Evolutionary conservation across 2,888 invertebrate genomes (phyloP).

Genomic region (Linhomoeus sp.): DNA sequence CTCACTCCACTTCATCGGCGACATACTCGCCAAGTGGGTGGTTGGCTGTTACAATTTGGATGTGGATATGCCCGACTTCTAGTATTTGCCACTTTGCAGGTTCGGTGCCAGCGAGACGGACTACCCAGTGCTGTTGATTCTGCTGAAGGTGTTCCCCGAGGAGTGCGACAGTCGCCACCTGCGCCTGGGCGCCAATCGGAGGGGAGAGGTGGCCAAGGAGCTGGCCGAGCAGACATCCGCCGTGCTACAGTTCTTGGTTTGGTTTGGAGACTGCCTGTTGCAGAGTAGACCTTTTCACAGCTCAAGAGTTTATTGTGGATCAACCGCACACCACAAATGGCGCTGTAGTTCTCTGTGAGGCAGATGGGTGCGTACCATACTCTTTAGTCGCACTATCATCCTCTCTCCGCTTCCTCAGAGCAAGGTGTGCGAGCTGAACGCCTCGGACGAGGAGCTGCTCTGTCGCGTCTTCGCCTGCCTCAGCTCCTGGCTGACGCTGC

Average conservation of each 20-base stretch:
- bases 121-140: slow-evolving; percentile 65
- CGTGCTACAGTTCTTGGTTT: slow-evolving; percentile 54
- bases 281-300: too few species aligned
- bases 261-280: too few species aligned
- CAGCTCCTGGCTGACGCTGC: slow-evolving; percentile 71
- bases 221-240: slow-evolving; percentile 51
- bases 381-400: too few species aligned
- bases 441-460: neutral
- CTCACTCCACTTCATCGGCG: slow-evolving; percentile 47
- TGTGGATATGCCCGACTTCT: too few species aligned
- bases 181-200: slow-evolving; percentile 64
- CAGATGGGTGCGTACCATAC: too few species aligned
- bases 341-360: too few species aligned
- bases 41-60: too few species aligned
- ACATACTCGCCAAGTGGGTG: slow-evolving; percentile 57
- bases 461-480: slow-evolving; percentile 54
- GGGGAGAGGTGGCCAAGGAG: slow-evolving; percentile 61
- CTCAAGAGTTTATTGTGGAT: too few species aligned
- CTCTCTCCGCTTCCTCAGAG: too few species aligned
- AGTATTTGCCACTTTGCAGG: slow-evolving; percentile 13
- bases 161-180: slow-evolving; percentile 44
- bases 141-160: slow-evolving; percentile 81
- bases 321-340: too few species aligned
- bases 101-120: slow-evolving; percentile 30
- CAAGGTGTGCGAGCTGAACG: neutral